These are phyloP conservation scores for Synodontis membranacea DNA, from an alignment of 2,113 vertebrate species.

Conservation along the genomic window DNA sequence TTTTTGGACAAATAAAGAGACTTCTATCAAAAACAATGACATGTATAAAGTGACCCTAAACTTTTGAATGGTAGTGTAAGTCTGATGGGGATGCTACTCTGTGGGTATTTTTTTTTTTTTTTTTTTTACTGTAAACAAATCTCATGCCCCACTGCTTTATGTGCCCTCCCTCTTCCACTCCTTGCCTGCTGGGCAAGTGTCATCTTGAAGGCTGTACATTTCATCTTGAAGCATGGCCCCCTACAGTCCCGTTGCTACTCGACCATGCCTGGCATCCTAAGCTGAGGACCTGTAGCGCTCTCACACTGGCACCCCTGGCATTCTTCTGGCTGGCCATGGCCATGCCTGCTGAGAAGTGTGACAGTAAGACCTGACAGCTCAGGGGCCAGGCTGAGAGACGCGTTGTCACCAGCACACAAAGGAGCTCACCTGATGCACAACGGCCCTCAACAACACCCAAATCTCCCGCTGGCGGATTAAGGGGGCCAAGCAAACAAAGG, in stretches of 20 bases:
- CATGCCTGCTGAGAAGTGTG: conserved; percentile 73
- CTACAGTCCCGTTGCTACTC: conserved; percentile 67
- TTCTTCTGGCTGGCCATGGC: conserved; percentile 59
- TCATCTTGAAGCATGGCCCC: conserved; percentile 42
- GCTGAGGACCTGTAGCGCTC: conserved; percentile 54
- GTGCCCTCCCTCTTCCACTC: neutral
- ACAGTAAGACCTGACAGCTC: conserved; percentile 75
- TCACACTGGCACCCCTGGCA: conserved; percentile 70
- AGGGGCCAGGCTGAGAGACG: conserved; percentile 71
- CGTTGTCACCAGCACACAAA: conserved; percentile 70
- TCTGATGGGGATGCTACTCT: neutral
- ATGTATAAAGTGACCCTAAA: too few species aligned
- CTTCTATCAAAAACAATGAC: too few species aligned
- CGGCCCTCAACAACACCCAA: conserved; percentile 59
- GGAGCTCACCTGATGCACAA: conserved; percentile 58
- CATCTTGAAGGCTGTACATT: conserved; percentile 39
- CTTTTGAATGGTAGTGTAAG: too few species aligned
- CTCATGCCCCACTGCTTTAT: neutral
- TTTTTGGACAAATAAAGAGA: too few species aligned
- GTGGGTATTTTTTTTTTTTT: neutral
- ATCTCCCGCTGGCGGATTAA: conserved; percentile 65
- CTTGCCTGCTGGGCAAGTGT: conserved; percentile 38
- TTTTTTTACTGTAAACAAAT: conserved; percentile 34
- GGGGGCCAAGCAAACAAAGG: conserved; percentile 66
- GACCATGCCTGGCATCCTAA: conserved; percentile 70